Conservation (phyloP, 2,113 vertebrate genomes). For the Protobothrops mucrosquamatus region DNA sequence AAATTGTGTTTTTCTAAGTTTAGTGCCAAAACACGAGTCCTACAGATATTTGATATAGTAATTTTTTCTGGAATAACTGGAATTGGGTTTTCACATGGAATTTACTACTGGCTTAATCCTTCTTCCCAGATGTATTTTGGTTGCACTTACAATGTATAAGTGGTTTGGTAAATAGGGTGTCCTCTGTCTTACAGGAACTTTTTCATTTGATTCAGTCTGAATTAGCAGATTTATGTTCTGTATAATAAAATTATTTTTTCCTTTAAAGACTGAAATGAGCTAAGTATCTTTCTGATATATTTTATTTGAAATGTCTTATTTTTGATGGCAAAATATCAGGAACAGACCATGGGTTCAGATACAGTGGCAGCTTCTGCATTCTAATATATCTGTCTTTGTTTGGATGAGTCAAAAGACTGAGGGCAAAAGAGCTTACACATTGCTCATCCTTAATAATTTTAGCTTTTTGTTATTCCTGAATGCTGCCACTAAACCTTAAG, state of each 20-base stretch:
- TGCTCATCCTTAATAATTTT: neutral
- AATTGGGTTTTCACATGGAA: neutral
- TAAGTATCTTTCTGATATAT: constrained; percentile 41
- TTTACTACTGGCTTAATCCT: neutral
- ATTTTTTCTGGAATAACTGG: neutral
- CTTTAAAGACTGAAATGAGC: constrained; percentile 55
- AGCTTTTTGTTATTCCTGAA: neutral
- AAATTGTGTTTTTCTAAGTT: neutral
- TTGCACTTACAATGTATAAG: constrained; percentile 9
- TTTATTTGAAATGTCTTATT: neutral
- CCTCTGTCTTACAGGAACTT: constrained; percentile 35
- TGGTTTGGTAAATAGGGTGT: constrained; percentile 33
- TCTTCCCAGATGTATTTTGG: neutral
- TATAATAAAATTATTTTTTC: constrained; percentile 52
- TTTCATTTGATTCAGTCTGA: constrained; percentile 45
- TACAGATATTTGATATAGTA: neutral
- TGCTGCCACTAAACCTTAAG: neutral
- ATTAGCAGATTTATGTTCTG: constrained; percentile 61
- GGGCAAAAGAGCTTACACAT: neutral
- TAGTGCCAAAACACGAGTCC: neutral
- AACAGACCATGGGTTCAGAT: neutral
- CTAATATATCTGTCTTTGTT: neutral
- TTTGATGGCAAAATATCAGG: neutral
- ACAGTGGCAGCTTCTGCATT: neutral
- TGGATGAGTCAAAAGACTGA: neutral